A percentile compares a stretch with the other conserved stretches of the same genome.
Evolutionary conservation across 2,113 vertebrate species (phyloP).

Genomic region (Xiphophorus couchianus): DNA sequence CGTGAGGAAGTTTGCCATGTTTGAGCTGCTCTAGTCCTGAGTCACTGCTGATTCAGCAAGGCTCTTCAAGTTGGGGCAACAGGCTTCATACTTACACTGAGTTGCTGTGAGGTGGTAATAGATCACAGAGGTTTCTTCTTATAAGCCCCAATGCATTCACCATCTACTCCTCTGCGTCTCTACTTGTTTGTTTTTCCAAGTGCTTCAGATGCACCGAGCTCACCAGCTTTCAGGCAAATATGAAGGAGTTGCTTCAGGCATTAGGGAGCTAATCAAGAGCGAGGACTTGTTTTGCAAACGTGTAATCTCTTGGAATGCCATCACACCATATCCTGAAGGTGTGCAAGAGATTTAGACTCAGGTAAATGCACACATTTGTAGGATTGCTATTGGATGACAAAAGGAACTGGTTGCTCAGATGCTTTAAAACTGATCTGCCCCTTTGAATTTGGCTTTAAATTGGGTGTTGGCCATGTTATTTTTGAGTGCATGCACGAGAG

Average conservation of each 20-base stretch:
- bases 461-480: constrained; percentile 11
- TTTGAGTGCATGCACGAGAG: constrained; percentile 15
- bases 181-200: neutral
- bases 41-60: constrained; percentile 71
- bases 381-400: neutral
- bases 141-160: constrained; percentile 3
- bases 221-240: neutral
- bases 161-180: constrained; percentile 6
- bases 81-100: constrained; percentile 46
- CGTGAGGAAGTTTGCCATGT: constrained; percentile 49
- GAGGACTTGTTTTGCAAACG: constrained; percentile 12
- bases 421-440: neutral
- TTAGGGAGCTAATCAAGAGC: neutral
- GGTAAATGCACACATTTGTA: constrained; percentile 12
- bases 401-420: neutral
- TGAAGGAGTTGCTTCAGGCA: neutral
- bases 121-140: constrained; percentile 27
- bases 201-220: constrained; percentile 5
- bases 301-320: constrained; percentile 26
- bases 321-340: constrained; percentile 18
- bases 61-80: constrained; percentile 71
- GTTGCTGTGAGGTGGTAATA: constrained; percentile 14
- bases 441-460: constrained; percentile 14
- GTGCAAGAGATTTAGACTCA: constrained; percentile 3
- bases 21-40: constrained; percentile 55